A percentile compares a stretch with the other conserved stretches of the same genome.
Conservation (phyloP, 2,888 invertebrate species). For the Nipponacmea schrenckii region DNA sequence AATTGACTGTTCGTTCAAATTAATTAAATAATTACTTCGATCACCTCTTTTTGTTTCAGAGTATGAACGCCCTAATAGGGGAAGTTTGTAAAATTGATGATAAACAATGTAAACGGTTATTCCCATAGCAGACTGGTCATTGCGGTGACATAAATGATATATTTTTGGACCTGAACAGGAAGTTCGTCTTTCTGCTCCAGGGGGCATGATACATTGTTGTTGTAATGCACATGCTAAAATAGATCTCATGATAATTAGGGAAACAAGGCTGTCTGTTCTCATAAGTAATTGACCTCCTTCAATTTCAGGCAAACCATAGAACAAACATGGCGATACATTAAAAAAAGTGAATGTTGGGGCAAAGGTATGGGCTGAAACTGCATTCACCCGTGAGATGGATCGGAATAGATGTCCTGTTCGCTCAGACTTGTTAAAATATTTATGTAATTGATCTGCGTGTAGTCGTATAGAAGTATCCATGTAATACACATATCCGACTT, state of each 20-base stretch:
- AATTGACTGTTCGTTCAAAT: too few relatives aligned
- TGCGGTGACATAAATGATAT: neutral
- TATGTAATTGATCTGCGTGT: neutral
- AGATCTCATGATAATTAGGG: neutral
- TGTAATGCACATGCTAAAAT: neutral
- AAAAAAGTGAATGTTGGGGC: neutral
- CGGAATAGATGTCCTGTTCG: neutral
- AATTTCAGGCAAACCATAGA: neutral
- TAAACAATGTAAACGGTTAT: neutral
- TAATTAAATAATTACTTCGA: too few relatives aligned
- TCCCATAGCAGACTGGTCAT: neutral
- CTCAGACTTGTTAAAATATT: neutral
- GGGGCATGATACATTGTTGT: neutral
- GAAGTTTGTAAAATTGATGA: neutral
- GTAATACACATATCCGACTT: neutral
- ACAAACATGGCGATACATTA: neutral
- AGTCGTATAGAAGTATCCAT: neutral
- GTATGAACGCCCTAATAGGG: too few relatives aligned
- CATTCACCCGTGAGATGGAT: accelerated
- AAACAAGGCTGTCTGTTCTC: neutral
- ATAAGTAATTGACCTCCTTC: neutral
- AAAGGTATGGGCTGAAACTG: neutral
- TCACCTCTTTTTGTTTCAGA: too few relatives aligned
- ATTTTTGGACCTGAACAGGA: neutral
- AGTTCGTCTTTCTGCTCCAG: neutral